phyloP scores from a whole-genome alignment of 2,888 invertebrate species.

The Antitype chi region DNA sequence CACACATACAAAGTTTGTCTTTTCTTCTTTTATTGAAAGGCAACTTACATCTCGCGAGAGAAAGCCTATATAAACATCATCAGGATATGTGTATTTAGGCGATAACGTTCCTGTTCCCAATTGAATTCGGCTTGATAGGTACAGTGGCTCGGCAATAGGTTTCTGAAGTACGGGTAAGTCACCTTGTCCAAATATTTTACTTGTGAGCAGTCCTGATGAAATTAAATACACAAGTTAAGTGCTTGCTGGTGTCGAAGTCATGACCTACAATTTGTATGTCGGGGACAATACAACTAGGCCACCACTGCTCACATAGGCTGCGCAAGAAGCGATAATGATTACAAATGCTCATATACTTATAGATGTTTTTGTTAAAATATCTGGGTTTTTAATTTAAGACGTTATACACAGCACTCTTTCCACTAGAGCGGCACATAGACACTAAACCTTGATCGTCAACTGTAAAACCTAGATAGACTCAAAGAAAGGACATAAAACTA shows the following conservation, averaged over 20 bases:
- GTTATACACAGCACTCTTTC: not conserved
- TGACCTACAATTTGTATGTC: too few species aligned
- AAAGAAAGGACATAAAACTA: not conserved
- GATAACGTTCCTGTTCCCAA: not conserved
- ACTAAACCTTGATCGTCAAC: not conserved
- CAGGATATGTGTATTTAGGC: not conserved
- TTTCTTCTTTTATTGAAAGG: not conserved
- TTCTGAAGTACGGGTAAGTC: not conserved
- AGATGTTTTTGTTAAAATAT: not conserved
- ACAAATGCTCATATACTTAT: not conserved
- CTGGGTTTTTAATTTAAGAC: not conserved
- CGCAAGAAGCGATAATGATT: not conserved
- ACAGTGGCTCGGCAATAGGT: not conserved
- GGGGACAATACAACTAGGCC: too few species aligned
- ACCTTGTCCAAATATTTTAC: not conserved
- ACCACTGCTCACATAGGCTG: too few species aligned
- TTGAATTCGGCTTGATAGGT: not conserved
- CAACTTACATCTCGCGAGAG: not conserved
- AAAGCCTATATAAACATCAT: conserved; percentile 8
- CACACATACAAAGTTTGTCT: not conserved
- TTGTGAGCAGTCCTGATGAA: too few species aligned
- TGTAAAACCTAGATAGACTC: not conserved
- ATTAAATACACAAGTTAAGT: too few species aligned
- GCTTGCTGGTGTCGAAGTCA: too few species aligned
- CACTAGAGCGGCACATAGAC: not conserved